phyloP scores from a whole-genome alignment of 2,888 invertebrate species.

The Cephus rjabovi region DNA sequence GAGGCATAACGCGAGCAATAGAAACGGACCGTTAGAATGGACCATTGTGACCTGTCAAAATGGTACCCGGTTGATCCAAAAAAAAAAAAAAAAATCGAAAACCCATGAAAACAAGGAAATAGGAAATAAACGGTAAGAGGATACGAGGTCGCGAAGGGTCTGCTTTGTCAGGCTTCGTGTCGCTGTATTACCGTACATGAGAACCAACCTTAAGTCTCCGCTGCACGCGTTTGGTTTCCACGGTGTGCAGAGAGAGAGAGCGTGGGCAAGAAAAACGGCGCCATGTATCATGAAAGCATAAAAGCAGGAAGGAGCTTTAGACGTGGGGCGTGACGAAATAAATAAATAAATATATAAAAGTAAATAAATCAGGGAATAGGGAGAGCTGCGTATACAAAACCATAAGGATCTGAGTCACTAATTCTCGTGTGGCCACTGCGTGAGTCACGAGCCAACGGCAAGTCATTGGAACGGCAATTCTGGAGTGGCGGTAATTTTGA shows the following conservation, averaged over 20 bases:
- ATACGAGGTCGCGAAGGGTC: background rate
- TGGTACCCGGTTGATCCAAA: too few species aligned
- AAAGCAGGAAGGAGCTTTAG: background rate
- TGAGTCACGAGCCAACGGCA: background rate
- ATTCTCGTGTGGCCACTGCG: background rate
- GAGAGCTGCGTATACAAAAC: background rate
- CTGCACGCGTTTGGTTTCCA: conserved; percentile 4
- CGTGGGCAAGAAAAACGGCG: background rate
- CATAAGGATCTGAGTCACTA: background rate
- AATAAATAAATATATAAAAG: background rate
- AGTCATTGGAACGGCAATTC: background rate
- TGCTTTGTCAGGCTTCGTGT: background rate
- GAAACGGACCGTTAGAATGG: too few species aligned
- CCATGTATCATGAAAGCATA: background rate
- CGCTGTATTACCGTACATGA: background rate
- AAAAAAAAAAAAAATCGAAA: background rate
- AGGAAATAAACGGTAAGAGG: background rate
- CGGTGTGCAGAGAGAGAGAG: background rate
- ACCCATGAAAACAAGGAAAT: background rate
- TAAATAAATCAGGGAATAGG: background rate
- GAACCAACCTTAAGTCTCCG: background rate
- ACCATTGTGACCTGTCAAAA: too few species aligned
- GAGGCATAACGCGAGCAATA: background rate
- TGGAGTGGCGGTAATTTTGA: background rate
- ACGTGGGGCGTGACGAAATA: background rate